Evolutionary conservation across 2,888 invertebrate genomes (phyloP).

Genomic region (Caenorhabditis drosophilae): DNA sequence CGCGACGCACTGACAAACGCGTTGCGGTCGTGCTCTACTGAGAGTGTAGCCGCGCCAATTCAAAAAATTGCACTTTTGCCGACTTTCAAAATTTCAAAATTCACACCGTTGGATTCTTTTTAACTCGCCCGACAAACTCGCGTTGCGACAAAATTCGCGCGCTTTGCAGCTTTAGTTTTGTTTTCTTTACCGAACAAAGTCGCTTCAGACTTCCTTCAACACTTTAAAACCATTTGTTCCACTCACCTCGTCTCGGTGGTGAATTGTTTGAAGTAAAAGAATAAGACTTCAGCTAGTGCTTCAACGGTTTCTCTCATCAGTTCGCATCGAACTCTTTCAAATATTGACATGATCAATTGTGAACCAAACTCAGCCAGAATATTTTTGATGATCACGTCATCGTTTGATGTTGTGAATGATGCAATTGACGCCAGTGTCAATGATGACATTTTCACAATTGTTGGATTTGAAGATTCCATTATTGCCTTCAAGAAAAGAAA

Average conservation of each 20-base stretch:
- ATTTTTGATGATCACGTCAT: constrained; percentile 24
- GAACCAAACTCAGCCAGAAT: constrained; percentile 34
- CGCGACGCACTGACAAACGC: too few relatives aligned
- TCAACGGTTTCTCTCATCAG: constrained; percentile 47
- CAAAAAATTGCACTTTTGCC: too few relatives aligned
- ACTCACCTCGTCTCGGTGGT: constrained; percentile 51
- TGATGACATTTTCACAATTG: constrained; percentile 33
- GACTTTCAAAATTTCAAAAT: too few relatives aligned
- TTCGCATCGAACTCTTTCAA: constrained; percentile 42
- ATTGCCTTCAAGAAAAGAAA: constrained; percentile 29
- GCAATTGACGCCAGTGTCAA: constrained; percentile 42
- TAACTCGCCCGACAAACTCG: too few relatives aligned
- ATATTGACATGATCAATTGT: constrained; percentile 34
- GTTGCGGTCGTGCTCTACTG: too few relatives aligned
- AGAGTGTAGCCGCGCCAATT: too few relatives aligned
- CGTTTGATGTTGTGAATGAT: constrained; percentile 16
- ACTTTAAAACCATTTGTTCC: too few relatives aligned
- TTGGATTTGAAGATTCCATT: constrained; percentile 32
- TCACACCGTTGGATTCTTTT: too few relatives aligned
- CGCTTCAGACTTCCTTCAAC: too few relatives aligned
- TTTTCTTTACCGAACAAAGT: neutral
- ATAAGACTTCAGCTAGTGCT: constrained; percentile 46
- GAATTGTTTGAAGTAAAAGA: constrained; percentile 46
- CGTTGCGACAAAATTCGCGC: too few relatives aligned
- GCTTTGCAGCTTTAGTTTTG: neutral